Percentiles rank a stretch among this genome's conserved stretches.
Conservation (phyloP, 1,140 invertebrate species). For the Glomeris maerens region DNA sequence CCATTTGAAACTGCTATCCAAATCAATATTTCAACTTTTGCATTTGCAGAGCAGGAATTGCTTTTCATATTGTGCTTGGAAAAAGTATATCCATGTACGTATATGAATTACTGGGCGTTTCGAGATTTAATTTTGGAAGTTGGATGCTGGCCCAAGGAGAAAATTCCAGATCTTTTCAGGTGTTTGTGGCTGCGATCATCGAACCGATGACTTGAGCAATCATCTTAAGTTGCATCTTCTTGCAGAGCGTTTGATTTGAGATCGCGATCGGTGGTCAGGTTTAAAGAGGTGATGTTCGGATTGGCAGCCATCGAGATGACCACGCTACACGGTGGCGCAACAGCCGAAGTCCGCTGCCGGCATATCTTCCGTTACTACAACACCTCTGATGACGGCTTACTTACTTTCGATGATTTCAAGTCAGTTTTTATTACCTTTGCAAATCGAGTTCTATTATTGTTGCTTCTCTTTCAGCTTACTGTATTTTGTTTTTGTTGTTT, state of each 20-base stretch:
- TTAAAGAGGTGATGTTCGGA: constrained; percentile 36
- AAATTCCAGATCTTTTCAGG: neutral
- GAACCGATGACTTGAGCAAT: neutral
- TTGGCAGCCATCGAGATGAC: constrained; percentile 38
- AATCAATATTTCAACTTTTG: no score
- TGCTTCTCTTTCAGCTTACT: neutral
- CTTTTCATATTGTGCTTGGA: neutral
- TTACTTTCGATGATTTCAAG: constrained; percentile 33
- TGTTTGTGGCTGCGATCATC: neutral
- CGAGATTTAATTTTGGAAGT: constrained; percentile 27
- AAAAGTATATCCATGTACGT: neutral
- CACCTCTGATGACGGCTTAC: constrained; percentile 29
- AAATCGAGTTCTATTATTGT: neutral
- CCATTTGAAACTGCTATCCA: no score
- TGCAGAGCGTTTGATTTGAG: constrained; percentile 34
- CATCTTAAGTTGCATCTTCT: neutral
- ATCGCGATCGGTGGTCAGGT: constrained; percentile 27
- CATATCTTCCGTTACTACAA: constrained; percentile 43
- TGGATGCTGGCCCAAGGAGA: neutral
- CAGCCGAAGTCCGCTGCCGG: constrained; percentile 39
- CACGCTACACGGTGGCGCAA: constrained; percentile 40
- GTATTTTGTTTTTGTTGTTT: constrained; percentile 20
- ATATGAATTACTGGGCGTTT: constrained; percentile 15
- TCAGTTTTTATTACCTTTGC: constrained; percentile 16
- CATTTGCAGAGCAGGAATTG: no score